These are phyloP conservation scores for Harpalus rufipes DNA, from an alignment of 2,888 invertebrate species.

Conservation along the genomic window DNA sequence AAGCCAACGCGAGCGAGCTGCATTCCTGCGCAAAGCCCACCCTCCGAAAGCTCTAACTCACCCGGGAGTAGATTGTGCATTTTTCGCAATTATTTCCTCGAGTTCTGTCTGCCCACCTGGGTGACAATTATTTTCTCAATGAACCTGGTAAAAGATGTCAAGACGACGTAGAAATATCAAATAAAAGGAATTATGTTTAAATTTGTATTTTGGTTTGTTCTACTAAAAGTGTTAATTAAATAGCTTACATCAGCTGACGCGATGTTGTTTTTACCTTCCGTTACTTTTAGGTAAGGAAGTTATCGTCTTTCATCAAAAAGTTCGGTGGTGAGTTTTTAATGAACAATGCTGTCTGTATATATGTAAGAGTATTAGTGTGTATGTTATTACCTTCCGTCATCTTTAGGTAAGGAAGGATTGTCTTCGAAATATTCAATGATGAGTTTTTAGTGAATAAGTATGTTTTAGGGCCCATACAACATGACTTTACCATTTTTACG, in stretches of 20 bases:
- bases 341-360: too few species aligned
- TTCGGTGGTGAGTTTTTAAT: too few species aligned
- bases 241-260: background rate
- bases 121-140: constrained; percentile 36
- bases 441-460: too few species aligned
- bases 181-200: background rate
- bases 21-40: constrained; percentile 3
- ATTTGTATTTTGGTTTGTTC: background rate
- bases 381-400: background rate
- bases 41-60: background rate
- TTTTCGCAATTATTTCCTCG: constrained; percentile 38
- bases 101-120: constrained; percentile 27
- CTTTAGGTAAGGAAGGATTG: too few species aligned
- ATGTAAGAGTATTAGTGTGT: too few species aligned
- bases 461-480: too few species aligned
- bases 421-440: too few species aligned
- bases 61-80: constrained; percentile 35
- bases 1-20: background rate
- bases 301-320: too few species aligned
- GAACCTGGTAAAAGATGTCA: background rate
- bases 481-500: too few species aligned
- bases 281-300: too few species aligned
- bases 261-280: background rate
- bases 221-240: background rate
- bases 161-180: background rate